phyloP scores from a whole-genome alignment of 1,140 invertebrate genomes.

The Sipha flava region DNA sequence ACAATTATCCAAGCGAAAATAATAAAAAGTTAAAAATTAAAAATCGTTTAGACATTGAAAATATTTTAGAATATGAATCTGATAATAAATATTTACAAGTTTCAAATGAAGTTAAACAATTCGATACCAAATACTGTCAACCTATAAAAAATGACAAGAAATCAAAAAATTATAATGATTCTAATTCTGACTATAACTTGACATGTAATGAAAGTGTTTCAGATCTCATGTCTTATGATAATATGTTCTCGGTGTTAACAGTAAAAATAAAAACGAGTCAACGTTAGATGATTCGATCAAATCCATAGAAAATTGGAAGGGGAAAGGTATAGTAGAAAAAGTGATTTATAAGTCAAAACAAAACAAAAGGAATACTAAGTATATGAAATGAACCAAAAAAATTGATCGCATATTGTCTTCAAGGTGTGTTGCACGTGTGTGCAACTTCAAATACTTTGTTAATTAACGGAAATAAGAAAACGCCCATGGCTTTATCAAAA shows the following conservation, averaged over 20 bases:
- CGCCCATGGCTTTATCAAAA: neutral
- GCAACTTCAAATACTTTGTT: neutral
- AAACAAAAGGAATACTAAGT: neutral
- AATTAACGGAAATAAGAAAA: neutral
- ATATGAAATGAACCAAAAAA: neutral
- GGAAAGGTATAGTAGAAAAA: neutral
- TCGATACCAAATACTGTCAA: too few relatives aligned
- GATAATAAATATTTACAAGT: too few relatives aligned
- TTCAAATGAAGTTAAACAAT: too few relatives aligned
- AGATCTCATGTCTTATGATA: neutral
- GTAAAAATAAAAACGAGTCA: neutral
- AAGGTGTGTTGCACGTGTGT: neutral
- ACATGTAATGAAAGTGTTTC: too few relatives aligned
- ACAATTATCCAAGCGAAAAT: too few relatives aligned
- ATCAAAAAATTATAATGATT: too few relatives aligned
- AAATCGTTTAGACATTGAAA: too few relatives aligned
- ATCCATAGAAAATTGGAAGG: neutral
- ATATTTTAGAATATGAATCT: too few relatives aligned
- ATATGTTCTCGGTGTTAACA: too few relatives aligned
- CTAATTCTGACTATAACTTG: too few relatives aligned
- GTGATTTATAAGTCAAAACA: neutral
- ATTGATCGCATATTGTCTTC: neutral
- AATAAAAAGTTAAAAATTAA: too few relatives aligned
- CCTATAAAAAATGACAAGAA: too few relatives aligned
- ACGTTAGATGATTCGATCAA: neutral